A percentile compares a stretch with the other conserved stretches of the same genome.
Evolutionary conservation across 1,140 invertebrate genomes (phyloP).

Genomic region (Zeugodacus cucurbitae): DNA sequence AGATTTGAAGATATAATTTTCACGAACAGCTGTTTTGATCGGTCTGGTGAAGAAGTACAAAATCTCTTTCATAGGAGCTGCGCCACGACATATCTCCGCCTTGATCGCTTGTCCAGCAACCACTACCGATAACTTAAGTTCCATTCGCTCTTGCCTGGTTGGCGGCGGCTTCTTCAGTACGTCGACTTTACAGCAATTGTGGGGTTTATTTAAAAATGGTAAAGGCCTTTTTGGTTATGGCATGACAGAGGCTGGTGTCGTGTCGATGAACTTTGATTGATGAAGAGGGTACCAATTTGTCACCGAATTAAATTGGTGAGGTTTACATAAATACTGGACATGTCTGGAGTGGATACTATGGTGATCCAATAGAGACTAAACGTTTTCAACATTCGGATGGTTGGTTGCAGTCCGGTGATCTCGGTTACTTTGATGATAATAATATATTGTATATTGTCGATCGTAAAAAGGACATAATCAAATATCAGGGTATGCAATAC

Average conservation of each 20-base stretch:
- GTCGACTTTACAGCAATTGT: slow-evolving; percentile 55
- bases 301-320: slow-evolving; percentile 60
- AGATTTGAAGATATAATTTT: slow-evolving; percentile 54
- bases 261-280: slow-evolving; percentile 59
- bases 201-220: slow-evolving; percentile 52
- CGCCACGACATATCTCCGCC: slow-evolving; percentile 54
- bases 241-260: slow-evolving; percentile 53
- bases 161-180: slow-evolving; percentile 51
- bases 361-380: slow-evolving; percentile 70
- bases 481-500: slow-evolving; percentile 69
- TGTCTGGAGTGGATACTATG: slow-evolving; percentile 66
- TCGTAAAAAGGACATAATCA: slow-evolving; percentile 80
- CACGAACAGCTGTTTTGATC: slow-evolving; percentile 60
- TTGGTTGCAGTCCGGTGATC: slow-evolving; percentile 80
- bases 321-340: slow-evolving; percentile 56
- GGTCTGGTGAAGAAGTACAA: slow-evolving; percentile 61
- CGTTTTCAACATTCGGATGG: slow-evolving; percentile 71
- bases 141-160: slow-evolving; percentile 51
- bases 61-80: slow-evolving; percentile 51
- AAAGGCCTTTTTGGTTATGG: slow-evolving; percentile 54
- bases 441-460: slow-evolving; percentile 76
- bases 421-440: slow-evolving; percentile 76
- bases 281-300: slow-evolving; percentile 54
- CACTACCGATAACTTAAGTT: slow-evolving; percentile 49
- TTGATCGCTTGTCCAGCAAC: slow-evolving; percentile 51